These are phyloP conservation scores for Microcebus tavaratra DNA, from an alignment of 2,113 vertebrate species.

Conservation along the genomic window DNA sequence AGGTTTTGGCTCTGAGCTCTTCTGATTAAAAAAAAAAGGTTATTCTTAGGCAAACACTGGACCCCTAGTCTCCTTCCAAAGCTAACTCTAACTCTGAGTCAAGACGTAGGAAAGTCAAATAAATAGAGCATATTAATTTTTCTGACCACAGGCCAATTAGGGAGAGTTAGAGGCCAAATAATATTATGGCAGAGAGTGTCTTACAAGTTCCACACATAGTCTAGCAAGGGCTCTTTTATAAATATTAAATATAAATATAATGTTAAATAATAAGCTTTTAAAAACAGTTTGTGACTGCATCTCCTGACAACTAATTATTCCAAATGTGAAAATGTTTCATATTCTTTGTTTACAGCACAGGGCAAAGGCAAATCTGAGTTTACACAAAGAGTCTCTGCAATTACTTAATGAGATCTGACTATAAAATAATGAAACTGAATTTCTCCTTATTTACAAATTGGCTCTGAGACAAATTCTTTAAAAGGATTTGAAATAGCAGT, in stretches of 20 bases:
- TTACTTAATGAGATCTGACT: slow-evolving; percentile 9
- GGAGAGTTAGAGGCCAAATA: background rate
- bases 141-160: background rate
- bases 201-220: background rate
- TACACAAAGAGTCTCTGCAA: background rate
- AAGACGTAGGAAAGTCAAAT: slow-evolving; percentile 40
- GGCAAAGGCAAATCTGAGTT: slow-evolving; percentile 1
- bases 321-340: background rate
- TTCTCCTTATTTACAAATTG: background rate
- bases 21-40: background rate
- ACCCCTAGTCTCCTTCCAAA: background rate
- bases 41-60: background rate
- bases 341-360: background rate
- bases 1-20: background rate
- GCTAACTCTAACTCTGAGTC: slow-evolving; percentile 27
- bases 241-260: background rate
- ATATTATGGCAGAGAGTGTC: background rate
- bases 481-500: background rate
- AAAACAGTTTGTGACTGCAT: background rate
- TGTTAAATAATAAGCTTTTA: background rate
- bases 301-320: background rate
- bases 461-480: slow-evolving; percentile 14
- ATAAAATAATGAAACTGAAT: slow-evolving; percentile 6
- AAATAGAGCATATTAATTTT: slow-evolving; percentile 4
- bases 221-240: background rate